These are phyloP conservation scores for Dryoscopus gambensis DNA, from an alignment of 2,113 vertebrate species.

Conservation along the genomic window DNA sequence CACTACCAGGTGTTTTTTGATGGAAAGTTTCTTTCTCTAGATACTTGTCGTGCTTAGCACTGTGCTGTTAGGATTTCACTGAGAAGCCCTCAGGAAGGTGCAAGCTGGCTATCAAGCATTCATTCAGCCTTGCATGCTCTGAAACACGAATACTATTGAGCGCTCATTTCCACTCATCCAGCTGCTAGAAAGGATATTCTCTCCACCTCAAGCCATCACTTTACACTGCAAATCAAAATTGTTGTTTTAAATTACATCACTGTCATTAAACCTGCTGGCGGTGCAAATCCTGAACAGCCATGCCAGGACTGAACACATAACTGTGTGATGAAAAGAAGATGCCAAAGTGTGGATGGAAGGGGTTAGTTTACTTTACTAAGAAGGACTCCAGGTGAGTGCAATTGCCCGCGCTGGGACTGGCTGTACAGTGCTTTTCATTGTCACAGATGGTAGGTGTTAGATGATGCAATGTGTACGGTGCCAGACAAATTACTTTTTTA, in stretches of 20 bases:
- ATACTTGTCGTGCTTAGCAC: background rate
- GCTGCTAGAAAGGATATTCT: background rate
- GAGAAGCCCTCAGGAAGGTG: background rate
- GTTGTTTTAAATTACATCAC: conserved; percentile 52
- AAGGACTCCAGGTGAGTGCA: conserved; percentile 54
- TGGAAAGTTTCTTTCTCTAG: background rate
- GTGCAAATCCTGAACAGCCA: background rate
- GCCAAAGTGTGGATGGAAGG: conserved; percentile 41
- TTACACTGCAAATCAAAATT: conserved; percentile 4
- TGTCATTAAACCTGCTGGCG: conserved; percentile 22
- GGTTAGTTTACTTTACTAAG: conserved; percentile 28
- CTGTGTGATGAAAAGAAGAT: conserved; percentile 43
- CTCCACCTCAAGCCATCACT: background rate
- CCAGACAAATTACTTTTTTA: conserved; percentile 60
- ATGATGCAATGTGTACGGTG: conserved; percentile 40
- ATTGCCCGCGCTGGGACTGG: conserved; percentile 28
- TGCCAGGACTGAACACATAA: conserved; percentile 3
- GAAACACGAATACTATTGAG: background rate
- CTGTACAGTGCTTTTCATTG: conserved; percentile 45
- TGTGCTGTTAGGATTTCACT: rapidly evolving
- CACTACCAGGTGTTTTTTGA: background rate
- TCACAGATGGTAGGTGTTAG: conserved; percentile 60
- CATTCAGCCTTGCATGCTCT: background rate
- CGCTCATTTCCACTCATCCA: background rate
- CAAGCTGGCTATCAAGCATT: background rate